Evolutionary conservation across 2,888 invertebrate genomes (phyloP).

Genomic region (Phalera bucephala): DNA sequence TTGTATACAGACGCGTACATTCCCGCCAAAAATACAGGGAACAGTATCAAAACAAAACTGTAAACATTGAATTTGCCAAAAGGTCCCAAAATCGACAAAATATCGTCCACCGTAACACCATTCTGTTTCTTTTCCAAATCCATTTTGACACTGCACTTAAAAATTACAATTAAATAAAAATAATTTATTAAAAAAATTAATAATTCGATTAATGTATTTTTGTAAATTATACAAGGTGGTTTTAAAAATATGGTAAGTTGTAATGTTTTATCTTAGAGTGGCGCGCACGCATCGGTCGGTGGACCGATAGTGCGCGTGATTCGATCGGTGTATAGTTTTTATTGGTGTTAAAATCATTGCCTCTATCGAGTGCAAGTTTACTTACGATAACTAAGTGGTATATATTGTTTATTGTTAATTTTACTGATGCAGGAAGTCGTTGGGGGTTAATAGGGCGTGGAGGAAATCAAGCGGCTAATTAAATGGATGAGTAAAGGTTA

Average conservation of each 20-base stretch:
- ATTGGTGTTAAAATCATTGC: slow-evolving; percentile 56
- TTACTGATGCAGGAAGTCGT: no score
- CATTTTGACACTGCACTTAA: no score
- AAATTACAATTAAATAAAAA: slow-evolving; percentile 10
- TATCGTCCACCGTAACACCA: slow-evolving; percentile 69
- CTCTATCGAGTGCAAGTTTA: slow-evolving; percentile 25
- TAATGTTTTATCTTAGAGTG: slow-evolving; percentile 19
- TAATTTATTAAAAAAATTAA: slow-evolving; percentile 5
- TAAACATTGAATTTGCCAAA: slow-evolving; percentile 68
- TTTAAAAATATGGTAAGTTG: neutral
- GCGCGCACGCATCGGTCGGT: slow-evolving; percentile 47
- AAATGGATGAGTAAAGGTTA: no score
- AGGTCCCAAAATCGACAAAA: slow-evolving; percentile 64
- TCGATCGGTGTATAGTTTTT: slow-evolving; percentile 55
- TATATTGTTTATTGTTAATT: slow-evolving; percentile 4
- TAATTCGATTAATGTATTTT: neutral
- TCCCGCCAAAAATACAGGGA: slow-evolving; percentile 69
- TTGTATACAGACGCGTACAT: slow-evolving; percentile 76
- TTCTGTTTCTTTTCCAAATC: slow-evolving; percentile 64
- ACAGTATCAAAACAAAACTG: slow-evolving; percentile 62
- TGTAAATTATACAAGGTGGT: neutral
- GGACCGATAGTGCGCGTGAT: slow-evolving; percentile 54
- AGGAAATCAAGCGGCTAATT: no score
- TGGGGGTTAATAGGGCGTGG: no score
- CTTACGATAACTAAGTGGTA: slow-evolving; percentile 25